Conservation (phyloP, 64 coral and sea anemone species). For the Acropora tenuis region DNA sequence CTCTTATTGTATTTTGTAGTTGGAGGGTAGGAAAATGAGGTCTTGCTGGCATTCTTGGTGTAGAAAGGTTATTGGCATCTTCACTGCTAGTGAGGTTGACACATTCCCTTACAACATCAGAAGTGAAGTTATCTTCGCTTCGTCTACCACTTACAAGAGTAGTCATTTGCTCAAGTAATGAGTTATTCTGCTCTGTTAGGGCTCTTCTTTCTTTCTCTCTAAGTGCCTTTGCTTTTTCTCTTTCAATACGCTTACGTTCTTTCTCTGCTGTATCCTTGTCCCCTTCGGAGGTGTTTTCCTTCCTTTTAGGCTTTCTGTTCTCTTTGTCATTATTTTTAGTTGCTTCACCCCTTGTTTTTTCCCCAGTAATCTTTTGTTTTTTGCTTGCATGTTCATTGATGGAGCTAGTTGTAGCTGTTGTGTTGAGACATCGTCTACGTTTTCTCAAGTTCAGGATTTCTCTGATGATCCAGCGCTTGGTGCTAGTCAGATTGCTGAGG, state of each 20-base stretch:
- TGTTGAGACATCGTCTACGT: too few relatives aligned
- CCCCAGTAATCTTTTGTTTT: background rate
- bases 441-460: background rate
- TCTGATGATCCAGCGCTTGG: background rate
- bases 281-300: background rate
- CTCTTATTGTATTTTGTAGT: background rate
- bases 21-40: background rate
- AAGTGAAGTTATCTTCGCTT: background rate
- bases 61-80: background rate
- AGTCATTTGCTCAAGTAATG: background rate
- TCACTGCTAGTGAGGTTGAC: background rate
- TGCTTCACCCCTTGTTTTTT: background rate
- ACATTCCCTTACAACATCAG: background rate
- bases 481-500: background rate
- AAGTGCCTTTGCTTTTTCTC: background rate
- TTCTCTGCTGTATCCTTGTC: background rate
- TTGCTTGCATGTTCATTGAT: background rate
- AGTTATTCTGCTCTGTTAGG: background rate
- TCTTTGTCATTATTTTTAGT: background rate
- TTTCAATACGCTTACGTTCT: slow-evolving; percentile 7
- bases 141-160: background rate
- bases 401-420: too few relatives aligned
- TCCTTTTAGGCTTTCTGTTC: background rate
- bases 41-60: background rate
- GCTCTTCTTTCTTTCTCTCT: background rate